Percentiles rank a stretch among this genome's conserved stretches.
Evolutionary conservation across 2,797 vertebrate species (phyloP).

Genomic region (Tenualosa ilisha): DNA sequence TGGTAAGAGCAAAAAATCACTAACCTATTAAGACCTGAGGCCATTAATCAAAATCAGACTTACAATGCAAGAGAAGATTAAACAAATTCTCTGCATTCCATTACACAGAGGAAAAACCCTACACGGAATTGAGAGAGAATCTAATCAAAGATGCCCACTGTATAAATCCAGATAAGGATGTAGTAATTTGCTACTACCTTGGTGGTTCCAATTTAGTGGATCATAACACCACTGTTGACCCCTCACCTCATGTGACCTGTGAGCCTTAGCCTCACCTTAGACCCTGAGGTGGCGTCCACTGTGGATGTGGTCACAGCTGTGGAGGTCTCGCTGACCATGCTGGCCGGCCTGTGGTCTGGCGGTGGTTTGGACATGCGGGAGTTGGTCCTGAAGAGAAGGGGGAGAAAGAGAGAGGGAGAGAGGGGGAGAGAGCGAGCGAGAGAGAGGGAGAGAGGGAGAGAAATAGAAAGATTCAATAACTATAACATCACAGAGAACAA

Average conservation of each 20-base stretch:
- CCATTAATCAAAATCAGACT: constrained; percentile 59
- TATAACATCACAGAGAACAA: neutral
- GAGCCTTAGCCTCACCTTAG: constrained; percentile 80
- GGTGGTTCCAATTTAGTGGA: neutral
- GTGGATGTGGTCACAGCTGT: constrained; percentile 81
- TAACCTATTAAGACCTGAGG: constrained; percentile 43
- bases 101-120: constrained; percentile 19
- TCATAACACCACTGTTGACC: neutral
- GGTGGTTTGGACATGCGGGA: constrained; percentile 88
- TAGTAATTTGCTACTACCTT: neutral
- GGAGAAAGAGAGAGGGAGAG: constrained; percentile 22
- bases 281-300: constrained; percentile 76
- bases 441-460: constrained; percentile 46
- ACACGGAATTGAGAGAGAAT: neutral
- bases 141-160: neutral
- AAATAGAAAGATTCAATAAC: constrained; percentile 14
- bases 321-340: constrained; percentile 91
- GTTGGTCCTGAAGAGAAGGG: constrained; percentile 74
- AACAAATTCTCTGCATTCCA: constrained; percentile 49
- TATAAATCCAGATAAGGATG: neutral
- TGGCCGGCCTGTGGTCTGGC: constrained; percentile 85
- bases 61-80: constrained; percentile 46
- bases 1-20: constrained; percentile 39
- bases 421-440: constrained; percentile 24
- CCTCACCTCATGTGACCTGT: neutral